Evolutionary conservation across 2,113 vertebrate genomes (phyloP).

Genomic region (Scomber scombrus): DNA sequence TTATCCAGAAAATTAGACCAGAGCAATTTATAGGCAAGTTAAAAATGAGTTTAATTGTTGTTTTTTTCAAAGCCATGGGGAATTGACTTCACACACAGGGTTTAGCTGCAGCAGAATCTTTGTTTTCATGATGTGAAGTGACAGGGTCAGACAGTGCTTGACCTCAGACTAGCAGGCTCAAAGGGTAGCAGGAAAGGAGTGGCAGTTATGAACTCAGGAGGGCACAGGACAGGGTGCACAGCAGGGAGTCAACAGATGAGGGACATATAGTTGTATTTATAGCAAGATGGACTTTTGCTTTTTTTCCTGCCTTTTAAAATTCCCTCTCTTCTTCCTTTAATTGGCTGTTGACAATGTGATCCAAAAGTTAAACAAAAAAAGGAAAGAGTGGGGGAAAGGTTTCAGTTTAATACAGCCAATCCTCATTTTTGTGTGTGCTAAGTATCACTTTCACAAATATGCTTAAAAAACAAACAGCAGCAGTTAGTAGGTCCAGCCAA

Average conservation of each 20-base stretch:
- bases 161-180: slow-evolving; percentile 79
- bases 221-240: slow-evolving; percentile 30
- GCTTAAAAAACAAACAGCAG: slow-evolving; percentile 47
- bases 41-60: slow-evolving; percentile 12
- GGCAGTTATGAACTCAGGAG: slow-evolving; percentile 20
- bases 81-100: slow-evolving; percentile 19
- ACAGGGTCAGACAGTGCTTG: slow-evolving; percentile 58
- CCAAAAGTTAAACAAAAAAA: not conserved
- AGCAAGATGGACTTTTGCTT: not conserved
- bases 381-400: not conserved
- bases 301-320: not conserved
- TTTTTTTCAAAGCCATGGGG: not conserved
- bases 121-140: slow-evolving; percentile 52
- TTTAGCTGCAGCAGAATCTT: slow-evolving; percentile 16
- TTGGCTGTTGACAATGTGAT: not conserved
- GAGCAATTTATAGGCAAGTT: not conserved
- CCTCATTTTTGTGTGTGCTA: slow-evolving; percentile 10
- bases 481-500: slow-evolving; percentile 29
- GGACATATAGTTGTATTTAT: slow-evolving; percentile 36
- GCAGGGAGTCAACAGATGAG: slow-evolving; percentile 57
- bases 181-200: slow-evolving; percentile 67
- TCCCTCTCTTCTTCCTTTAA: not conserved
- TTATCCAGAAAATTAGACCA: not conserved
- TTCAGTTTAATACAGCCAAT: not conserved
- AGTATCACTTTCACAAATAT: slow-evolving; percentile 59